Percentiles rank a stretch among this genome's conserved stretches.
Evolutionary conservation across 2,113 vertebrate genomes (phyloP).

Genomic region (Colius striatus): DNA sequence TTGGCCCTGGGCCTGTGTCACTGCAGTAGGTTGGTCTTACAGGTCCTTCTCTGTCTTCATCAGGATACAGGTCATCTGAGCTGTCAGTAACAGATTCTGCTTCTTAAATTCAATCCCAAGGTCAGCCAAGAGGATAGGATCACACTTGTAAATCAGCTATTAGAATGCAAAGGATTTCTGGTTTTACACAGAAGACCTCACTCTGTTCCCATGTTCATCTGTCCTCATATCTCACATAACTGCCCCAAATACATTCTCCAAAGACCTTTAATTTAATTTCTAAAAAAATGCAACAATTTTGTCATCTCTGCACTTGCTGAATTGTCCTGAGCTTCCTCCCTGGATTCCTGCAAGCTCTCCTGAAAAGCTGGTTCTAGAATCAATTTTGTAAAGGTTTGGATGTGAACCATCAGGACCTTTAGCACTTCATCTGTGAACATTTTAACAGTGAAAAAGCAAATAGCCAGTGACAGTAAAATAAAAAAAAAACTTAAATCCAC

Average conservation of each 20-base stretch:
- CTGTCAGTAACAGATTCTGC: neutral
- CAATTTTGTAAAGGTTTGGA: neutral
- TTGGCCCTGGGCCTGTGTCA: neutral
- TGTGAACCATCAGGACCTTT: neutral
- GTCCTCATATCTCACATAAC: neutral
- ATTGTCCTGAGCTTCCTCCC: neutral
- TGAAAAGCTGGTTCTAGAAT: neutral
- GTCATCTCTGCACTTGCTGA: neutral
- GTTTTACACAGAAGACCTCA: neutral
- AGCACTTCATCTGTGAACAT: neutral
- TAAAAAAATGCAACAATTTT: neutral
- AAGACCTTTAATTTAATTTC: neutral
- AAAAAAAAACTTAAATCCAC: neutral
- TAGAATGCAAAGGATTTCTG: neutral
- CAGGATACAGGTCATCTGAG: neutral
- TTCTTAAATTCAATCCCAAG: neutral
- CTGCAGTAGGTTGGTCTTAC: neutral
- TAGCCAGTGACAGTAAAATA: neutral
- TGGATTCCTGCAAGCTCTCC: neutral
- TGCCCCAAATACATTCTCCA: neutral
- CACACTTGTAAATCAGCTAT: neutral
- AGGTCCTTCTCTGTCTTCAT: neutral
- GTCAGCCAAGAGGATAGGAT: neutral
- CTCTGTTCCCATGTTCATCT: neutral
- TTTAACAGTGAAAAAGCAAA: conserved; percentile 5